Conservation (phyloP, 2,797 vertebrate genomes). For the Sebastes steindachneri region DNA sequence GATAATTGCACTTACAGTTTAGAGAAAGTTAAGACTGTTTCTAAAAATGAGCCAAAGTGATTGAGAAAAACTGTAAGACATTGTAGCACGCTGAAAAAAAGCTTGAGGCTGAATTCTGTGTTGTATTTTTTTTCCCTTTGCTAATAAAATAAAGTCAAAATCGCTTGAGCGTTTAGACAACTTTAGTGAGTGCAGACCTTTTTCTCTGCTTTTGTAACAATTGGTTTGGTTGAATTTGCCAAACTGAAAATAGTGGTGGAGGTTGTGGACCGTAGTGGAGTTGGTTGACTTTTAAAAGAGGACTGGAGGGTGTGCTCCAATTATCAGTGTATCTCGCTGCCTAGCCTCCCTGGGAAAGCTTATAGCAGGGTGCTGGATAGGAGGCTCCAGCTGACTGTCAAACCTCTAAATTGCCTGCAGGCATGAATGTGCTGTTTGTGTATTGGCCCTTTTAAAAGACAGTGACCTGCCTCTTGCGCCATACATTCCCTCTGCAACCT, state of each 20-base stretch:
- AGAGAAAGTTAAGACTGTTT: no score
- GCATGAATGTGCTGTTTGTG: slow-evolving; percentile 13
- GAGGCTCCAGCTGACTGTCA: neutral
- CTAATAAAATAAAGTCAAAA: neutral
- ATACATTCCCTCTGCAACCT: neutral
- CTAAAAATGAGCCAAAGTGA: no score
- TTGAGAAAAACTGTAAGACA: neutral
- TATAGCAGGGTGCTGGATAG: neutral
- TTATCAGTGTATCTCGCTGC: neutral
- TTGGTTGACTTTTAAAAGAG: neutral
- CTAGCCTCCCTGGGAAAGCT: neutral
- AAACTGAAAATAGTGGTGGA: neutral
- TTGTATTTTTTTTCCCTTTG: neutral
- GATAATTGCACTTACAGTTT: no score
- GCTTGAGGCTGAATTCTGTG: neutral
- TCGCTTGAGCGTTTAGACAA: neutral
- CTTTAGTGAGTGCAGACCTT: neutral
- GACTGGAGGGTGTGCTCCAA: neutral
- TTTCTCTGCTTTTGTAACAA: neutral
- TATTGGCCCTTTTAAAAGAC: neutral
- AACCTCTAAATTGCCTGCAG: neutral
- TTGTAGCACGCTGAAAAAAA: neutral
- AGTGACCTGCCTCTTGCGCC: neutral
- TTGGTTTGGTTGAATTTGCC: neutral
- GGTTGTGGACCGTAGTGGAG: neutral